Conservation (phyloP, 2,113 vertebrate genomes). For the Perccottus glenii region DNA sequence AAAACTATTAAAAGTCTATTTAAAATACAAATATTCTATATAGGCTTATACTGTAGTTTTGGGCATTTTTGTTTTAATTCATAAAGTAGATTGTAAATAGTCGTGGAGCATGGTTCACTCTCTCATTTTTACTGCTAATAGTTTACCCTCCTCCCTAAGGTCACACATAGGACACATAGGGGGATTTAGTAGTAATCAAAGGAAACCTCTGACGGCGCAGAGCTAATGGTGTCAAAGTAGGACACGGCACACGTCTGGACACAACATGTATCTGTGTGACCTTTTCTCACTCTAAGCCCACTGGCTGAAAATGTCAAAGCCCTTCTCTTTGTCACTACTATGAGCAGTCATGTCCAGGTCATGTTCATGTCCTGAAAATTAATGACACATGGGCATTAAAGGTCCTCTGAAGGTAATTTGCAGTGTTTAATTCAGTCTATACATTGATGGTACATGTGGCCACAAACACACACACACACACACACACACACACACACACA, state of each 20-base stretch:
- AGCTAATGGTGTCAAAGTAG: slow-evolving; percentile 7
- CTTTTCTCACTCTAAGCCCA: slow-evolving; percentile 24
- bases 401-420: background rate
- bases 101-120: no score
- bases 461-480: no score
- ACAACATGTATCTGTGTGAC: slow-evolving; percentile 30
- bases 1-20: background rate
- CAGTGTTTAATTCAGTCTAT: background rate
- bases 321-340: slow-evolving; percentile 12
- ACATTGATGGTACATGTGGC: no score
- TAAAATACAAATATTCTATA: no score
- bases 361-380: background rate
- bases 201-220: background rate
- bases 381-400: slow-evolving; percentile 7
- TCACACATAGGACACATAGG: background rate
- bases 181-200: slow-evolving; percentile 7
- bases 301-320: slow-evolving; percentile 21
- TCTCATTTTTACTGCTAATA: background rate
- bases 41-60: no score
- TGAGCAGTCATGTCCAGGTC: background rate
- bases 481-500: no score
- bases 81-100: no score
- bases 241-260: slow-evolving; percentile 15
- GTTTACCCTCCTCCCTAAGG: background rate
- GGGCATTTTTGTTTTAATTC: no score